Conservation (phyloP, 2,888 invertebrate genomes). For the Doris montereyensis region DNA sequence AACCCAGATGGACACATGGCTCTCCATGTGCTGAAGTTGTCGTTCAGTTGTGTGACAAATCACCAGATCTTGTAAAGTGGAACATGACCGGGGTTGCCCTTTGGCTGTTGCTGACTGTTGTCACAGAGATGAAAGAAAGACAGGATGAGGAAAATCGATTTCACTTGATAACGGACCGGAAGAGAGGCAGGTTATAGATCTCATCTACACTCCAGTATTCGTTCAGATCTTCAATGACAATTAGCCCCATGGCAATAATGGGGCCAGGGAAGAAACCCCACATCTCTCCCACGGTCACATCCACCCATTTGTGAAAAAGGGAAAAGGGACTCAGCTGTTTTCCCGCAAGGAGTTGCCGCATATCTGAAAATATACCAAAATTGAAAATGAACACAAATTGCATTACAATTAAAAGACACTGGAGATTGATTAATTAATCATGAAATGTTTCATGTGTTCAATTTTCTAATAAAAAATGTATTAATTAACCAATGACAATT, state of each 20-base stretch:
- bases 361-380: too few species aligned
- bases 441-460: too few species aligned
- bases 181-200: slow-evolving; percentile 1
- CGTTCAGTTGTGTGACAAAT: neutral
- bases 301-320: neutral
- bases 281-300: neutral
- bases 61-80: slow-evolving; percentile 11
- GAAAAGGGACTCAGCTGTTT: neutral
- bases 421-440: too few species aligned
- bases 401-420: too few species aligned
- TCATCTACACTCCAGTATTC: neutral
- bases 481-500: too few species aligned
- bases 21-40: too few species aligned
- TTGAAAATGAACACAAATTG: too few species aligned
- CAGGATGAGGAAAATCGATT: neutral
- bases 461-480: too few species aligned
- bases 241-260: slow-evolving; percentile 10
- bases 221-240: neutral
- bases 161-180: neutral
- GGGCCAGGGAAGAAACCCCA: slow-evolving; percentile 1
- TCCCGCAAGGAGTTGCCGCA: neutral
- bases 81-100: neutral
- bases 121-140: slow-evolving; percentile 5
- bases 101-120: neutral
- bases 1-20: too few species aligned